Percentiles rank a stretch among this genome's conserved stretches.
phyloP scores from a whole-genome alignment of 2,113 vertebrate genomes.

The Hipposideros armiger region DNA sequence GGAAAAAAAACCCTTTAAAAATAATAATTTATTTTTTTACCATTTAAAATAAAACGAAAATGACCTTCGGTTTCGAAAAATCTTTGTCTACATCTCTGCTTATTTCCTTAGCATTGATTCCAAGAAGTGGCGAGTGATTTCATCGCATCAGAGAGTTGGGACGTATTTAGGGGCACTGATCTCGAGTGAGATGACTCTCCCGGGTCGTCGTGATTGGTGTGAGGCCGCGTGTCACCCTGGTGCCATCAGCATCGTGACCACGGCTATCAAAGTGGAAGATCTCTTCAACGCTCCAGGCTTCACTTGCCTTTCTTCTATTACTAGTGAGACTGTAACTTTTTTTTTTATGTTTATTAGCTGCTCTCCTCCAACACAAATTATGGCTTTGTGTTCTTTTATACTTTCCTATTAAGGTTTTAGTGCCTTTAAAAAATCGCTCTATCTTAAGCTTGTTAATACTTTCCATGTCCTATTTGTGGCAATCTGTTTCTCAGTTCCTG shows the following conservation, averaged over 20 bases:
- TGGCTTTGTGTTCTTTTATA: background rate
- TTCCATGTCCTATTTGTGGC: background rate
- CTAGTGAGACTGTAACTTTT: background rate
- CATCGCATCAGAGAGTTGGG: background rate
- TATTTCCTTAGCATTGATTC: slow-evolving; percentile 27
- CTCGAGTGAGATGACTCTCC: background rate
- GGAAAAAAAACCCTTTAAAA: slow-evolving; percentile 59
- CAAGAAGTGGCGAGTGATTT: background rate
- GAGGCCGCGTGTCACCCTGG: fast-evolving
- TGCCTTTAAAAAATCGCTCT: background rate
- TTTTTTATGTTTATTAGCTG: no score
- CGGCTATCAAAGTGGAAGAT: background rate
- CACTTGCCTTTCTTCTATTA: background rate
- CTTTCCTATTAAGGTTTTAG: background rate
- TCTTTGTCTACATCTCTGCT: slow-evolving; percentile 52
- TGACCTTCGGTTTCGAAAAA: slow-evolving; percentile 63
- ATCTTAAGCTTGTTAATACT: background rate
- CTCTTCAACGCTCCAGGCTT: background rate
- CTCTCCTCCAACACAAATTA: background rate
- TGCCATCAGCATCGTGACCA: fast-evolving
- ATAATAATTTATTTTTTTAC: slow-evolving; percentile 64
- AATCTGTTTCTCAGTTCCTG: background rate
- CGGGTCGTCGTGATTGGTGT: fast-evolving
- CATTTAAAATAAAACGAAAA: slow-evolving; percentile 67
- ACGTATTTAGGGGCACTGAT: background rate